Evolutionary conservation across 2,888 invertebrate genomes (phyloP), one percentile per base, ranked within the genome.

Genomic region (Heteropelma amictum): DNA sequence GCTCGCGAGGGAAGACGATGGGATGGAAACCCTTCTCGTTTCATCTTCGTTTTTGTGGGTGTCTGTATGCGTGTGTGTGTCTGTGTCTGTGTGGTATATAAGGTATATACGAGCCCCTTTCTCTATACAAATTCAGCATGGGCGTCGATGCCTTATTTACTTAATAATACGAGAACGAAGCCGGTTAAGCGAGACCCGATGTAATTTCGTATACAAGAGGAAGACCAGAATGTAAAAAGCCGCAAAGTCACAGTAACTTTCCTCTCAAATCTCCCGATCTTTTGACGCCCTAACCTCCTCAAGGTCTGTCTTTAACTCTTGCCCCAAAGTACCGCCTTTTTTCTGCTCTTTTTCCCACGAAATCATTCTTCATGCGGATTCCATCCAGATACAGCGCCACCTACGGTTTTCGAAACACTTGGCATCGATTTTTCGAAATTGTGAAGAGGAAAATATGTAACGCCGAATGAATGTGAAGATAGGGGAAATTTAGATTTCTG

Each of bases 121-220:
- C 40, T 40, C 38, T 58, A 23, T 38, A 28, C 51, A 45, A 70
- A 42, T 30, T 72, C 51, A 23, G 61, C 33, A 26, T 45, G 35
- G 54, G 72, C 75, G 77, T 76, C 70, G 64, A 76, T 77, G 70
- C 72, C 72, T 77, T 77, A 72, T 77, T 77, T 77, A 77, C 76
- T 72, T 76, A 77, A 75, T 77, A 77, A 76, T 65, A 76, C 71
- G 54, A 76, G 53, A 21, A 38, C 47, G 64, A 63, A 70, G 58
- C 72, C 72, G 72, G 75, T 72, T 54, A 17, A 33, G 26, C 8
- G 45, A 35, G 61, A 7, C 14, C 42, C 67, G 64, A 58, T 65
- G 54, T 67, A 26, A 69, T 70, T 70, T 70, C 53, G 61, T 61
- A 35, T n/a, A 45, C n/a, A 40, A 47, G 56, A 38, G 45, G 23